phyloP scores from a whole-genome alignment of 2,797 vertebrate species.

The Sciaenops ocellatus region DNA sequence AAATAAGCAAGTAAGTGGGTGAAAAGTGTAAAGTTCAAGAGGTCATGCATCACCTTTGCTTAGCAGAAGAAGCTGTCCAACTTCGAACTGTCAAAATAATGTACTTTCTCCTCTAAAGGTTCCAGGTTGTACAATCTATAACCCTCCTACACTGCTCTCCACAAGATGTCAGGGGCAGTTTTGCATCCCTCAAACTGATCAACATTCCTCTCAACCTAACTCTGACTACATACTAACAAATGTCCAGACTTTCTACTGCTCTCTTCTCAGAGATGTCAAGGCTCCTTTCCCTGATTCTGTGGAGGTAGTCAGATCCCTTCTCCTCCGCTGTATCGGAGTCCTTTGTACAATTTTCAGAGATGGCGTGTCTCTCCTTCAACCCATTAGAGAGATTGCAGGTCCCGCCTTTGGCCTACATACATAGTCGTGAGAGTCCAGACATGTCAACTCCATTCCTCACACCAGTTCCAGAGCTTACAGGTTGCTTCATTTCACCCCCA shows the following conservation, averaged over 20 bases:
- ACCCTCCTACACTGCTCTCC: slow-evolving; percentile 5
- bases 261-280: slow-evolving; percentile 40
- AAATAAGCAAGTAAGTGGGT: slow-evolving; percentile 2
- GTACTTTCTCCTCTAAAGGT: slow-evolving; percentile 9
- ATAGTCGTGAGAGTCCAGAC: slow-evolving; percentile 27
- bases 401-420: slow-evolving; percentile 42
- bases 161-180: slow-evolving; percentile 18
- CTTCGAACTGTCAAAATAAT: neutral
- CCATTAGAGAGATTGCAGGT: slow-evolving; percentile 39
- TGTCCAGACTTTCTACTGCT: slow-evolving; percentile 28
- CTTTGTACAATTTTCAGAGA: slow-evolving; percentile 47
- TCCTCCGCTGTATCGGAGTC: slow-evolving; percentile 33
- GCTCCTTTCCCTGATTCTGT: slow-evolving; percentile 20
- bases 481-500: slow-evolving; percentile 35
- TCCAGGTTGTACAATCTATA: neutral
- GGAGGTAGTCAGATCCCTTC: slow-evolving; percentile 32
- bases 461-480: slow-evolving; percentile 48
- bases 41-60: neutral
- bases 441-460: slow-evolving; percentile 33
- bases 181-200: slow-evolving; percentile 35
- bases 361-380: slow-evolving; percentile 29
- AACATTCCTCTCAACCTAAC: slow-evolving; percentile 5
- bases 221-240: slow-evolving; percentile 6
- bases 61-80: neutral
- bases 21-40: slow-evolving; percentile 1